Conservation (phyloP, 2,113 vertebrate genomes). For the Myanophis thanlyinensis region DNA sequence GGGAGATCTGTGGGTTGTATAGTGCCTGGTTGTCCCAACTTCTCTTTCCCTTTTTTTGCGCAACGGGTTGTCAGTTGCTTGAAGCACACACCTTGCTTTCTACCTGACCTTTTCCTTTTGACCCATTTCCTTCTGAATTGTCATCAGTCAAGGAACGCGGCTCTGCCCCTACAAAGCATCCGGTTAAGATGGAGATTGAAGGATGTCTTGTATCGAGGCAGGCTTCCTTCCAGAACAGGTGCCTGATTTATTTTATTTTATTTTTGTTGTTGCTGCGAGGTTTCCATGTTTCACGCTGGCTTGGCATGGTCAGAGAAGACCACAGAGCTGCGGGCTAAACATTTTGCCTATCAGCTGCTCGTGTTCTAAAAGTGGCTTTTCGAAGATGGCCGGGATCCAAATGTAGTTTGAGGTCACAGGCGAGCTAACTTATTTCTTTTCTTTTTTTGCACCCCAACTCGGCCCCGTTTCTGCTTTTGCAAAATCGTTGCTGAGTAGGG, state of each 20-base stretch:
- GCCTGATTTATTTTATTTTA: too few relatives aligned
- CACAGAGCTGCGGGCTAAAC: rapidly evolving
- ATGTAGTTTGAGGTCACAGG: constrained; percentile 61
- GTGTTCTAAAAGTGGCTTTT: constrained; percentile 50
- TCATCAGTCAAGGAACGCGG: too few relatives aligned
- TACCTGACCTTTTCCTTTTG: not conserved
- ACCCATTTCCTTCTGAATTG: not conserved
- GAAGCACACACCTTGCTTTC: not conserved
- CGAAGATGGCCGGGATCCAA: constrained; percentile 43
- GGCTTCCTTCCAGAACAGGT: not conserved
- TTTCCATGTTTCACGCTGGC: constrained; percentile 12
- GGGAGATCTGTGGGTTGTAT: not conserved
- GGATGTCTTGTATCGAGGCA: not conserved
- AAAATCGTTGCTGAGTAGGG: not conserved
- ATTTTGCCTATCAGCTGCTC: not conserved
- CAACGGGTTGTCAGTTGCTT: not conserved
- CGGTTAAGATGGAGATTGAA: not conserved
- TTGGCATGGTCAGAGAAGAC: not conserved
- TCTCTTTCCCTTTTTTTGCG: not conserved
- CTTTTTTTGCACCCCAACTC: too few relatives aligned
- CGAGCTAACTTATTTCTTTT: not conserved
- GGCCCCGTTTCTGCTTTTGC: constrained; percentile 48
- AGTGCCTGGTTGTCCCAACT: too few relatives aligned
- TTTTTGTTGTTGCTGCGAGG: too few relatives aligned
- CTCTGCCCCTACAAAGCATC: not conserved